Base-by-base conservation (phyloP, 2,113 vertebrate species). In the Albula goreensis region DNA sequence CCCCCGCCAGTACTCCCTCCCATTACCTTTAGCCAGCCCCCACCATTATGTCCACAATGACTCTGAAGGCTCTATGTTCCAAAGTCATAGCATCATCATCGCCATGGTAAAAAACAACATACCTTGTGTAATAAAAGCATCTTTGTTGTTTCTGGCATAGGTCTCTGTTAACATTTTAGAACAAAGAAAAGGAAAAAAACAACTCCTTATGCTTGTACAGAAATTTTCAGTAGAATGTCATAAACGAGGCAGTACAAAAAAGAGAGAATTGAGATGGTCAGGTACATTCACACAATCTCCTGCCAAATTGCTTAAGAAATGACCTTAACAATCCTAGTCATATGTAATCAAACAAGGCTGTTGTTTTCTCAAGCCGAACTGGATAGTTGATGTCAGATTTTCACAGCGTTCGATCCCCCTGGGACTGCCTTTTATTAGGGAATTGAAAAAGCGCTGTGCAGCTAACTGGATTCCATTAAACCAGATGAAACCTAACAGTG, bases 381-480 rank as follows among this genome's bases (percentile, higher is more conserved):
- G 10, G 66, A 86, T 82, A 77, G 85, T 74, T 74, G 50, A n/a
- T 5, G 19, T 41, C 57, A 17, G 57, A 86, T 86, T 82, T 41
- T 74, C 25, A 49, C 50, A 41, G 50, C 15, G 22, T 17, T 82
- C 15, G 17, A n/a, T 81, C n/a, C 80, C 80, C 80, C 50, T 48
- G 31, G 85, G 85, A 82, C 4, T 31, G 81, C 13, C 6, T 78
- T 80, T 85, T 85, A 85, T 85, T 80, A 66, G 78, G 53, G 78
- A 85, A 66, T 85, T 80, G 78, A 63, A 85, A 85, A 60, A 49
- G 57, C 56, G 60, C 56, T 81, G 80, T 50, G 56, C 5, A 66
- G 66, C 50, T 82, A 86, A 83, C 80, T 22, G 81, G 66, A 82
- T 78, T 83, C 41, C 66, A 82, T 77, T 86, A 82, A 82, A 52